A percentile compares a stretch with the other conserved stretches of the same genome.
These are phyloP conservation scores for Ecliptopera silaceata DNA, from an alignment of 2,888 invertebrate genomes.

Conservation along the genomic window DNA sequence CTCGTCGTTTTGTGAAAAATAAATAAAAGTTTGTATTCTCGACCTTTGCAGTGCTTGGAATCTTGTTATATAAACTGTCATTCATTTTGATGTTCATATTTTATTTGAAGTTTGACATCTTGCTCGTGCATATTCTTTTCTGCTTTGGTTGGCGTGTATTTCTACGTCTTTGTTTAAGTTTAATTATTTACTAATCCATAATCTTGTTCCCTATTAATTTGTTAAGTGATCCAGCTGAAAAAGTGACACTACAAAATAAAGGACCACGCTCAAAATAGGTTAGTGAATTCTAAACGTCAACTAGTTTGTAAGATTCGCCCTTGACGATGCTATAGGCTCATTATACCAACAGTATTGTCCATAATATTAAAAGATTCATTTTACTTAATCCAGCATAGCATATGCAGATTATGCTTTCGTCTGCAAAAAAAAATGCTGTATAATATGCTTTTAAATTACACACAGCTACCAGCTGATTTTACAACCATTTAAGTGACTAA, in stretches of 20 bases:
- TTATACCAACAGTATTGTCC: constrained; percentile 12
- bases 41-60: too few relatives aligned
- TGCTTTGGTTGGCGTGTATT: constrained; percentile 41
- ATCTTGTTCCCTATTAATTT: constrained; percentile 23
- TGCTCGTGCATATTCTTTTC: constrained; percentile 36
- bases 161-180: constrained; percentile 47
- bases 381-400: neutral
- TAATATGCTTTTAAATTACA: too few relatives aligned
- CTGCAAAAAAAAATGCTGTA: too few relatives aligned
- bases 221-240: constrained; percentile 32
- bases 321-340: constrained; percentile 45
- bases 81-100: constrained; percentile 20
- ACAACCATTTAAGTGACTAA: neutral
- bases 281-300: constrained; percentile 49
- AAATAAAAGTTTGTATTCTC: too few relatives aligned
- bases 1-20: too few relatives aligned
- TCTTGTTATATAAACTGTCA: neutral
- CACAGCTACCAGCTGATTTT: neutral
- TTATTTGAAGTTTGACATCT: neutral
- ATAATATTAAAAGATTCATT: constrained; percentile 1
- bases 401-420: too few relatives aligned
- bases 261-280: constrained; percentile 46
- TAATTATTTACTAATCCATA: constrained; percentile 29
- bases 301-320: constrained; percentile 51
- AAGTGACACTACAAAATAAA: constrained; percentile 33